Conservation (phyloP, 1,140 invertebrate genomes). For the Lepeophtheirus salmonis region DNA sequence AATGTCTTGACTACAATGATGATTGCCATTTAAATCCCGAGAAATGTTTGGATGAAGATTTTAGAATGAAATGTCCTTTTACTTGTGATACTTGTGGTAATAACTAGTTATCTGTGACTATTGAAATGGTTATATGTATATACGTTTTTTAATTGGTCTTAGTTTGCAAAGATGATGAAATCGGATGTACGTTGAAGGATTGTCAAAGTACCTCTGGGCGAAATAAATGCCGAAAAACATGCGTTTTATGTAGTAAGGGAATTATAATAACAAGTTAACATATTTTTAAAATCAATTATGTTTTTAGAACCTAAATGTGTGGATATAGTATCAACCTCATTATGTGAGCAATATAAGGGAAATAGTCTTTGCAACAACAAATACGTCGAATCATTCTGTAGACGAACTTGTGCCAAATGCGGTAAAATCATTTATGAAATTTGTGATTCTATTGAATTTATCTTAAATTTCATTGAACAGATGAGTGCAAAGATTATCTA, state of each 20-base stretch:
- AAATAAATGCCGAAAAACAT: background rate
- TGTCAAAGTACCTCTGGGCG: background rate
- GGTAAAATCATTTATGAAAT: too few relatives aligned
- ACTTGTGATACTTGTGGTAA: background rate
- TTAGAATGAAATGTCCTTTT: background rate
- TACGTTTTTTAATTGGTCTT: background rate
- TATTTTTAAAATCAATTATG: too few relatives aligned
- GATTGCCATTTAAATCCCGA: background rate
- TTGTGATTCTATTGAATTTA: too few relatives aligned
- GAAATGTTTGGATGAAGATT: background rate
- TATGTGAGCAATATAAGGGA: background rate
- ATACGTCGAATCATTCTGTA: background rate
- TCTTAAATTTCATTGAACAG: too few relatives aligned
- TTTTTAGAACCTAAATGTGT: background rate
- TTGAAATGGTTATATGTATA: conserved; percentile 1
- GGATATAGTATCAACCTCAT: background rate
- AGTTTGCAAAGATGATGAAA: background rate
- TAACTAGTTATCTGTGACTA: background rate
- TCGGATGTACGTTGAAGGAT: background rate
- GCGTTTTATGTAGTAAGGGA: background rate
- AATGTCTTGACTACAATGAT: background rate
- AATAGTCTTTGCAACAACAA: background rate
- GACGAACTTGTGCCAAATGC: background rate
- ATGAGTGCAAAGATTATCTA: background rate
- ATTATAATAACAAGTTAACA: too few relatives aligned